Evolutionary conservation across 1,140 invertebrate genomes (phyloP), one percentile per base, ranked within the genome.

Genomic region (honey bee (Apis mellifera)): DNA sequence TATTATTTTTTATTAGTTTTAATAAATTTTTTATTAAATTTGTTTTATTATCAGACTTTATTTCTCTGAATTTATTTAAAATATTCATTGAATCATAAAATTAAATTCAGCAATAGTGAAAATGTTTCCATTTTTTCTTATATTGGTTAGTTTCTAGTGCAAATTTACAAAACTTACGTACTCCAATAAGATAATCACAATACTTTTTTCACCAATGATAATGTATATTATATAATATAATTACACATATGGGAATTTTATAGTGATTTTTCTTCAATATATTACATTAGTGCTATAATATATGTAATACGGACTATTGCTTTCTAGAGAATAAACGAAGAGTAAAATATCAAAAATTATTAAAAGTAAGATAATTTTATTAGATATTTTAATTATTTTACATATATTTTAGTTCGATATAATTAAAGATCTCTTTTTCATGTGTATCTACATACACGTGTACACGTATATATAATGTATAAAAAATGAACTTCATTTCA

Each of bases 11-110:
- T 42, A 59, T 78, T 19, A 52, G 3, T 8, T 71, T 32, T 32
- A 50, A n/a, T 48, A 0, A 54, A 54, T 65, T n/a, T 52, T 60
- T 15, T 52, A 3, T n/a, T 59, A 21, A 50, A 59, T 21, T 60
- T 55, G 4, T 32, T 32, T 59, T 17, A n/a, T 60, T 17, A 21
- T 32, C 1, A 5, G 2, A 50, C 13, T 52, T 59, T 66, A 42
- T 26, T 42, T 26, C 4, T 55, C 9, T 17, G 8, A 66, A 66
- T 48, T 54, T 50, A 52, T 50, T 60, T 55, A 59, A 59, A 59
- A 78, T 32, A 52, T n/a, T 70, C 42, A 60, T 21, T 78, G 54
- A 26, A n/a, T 9, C 12, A 52, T 9, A 55, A 78, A 71, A 8
- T 69, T 71, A 52, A 3, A 8, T 23, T 50, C 19, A 23, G 12